Base-by-base conservation (phyloP, 2,113 vertebrate genomes). In the Sorex araneus region DNA sequence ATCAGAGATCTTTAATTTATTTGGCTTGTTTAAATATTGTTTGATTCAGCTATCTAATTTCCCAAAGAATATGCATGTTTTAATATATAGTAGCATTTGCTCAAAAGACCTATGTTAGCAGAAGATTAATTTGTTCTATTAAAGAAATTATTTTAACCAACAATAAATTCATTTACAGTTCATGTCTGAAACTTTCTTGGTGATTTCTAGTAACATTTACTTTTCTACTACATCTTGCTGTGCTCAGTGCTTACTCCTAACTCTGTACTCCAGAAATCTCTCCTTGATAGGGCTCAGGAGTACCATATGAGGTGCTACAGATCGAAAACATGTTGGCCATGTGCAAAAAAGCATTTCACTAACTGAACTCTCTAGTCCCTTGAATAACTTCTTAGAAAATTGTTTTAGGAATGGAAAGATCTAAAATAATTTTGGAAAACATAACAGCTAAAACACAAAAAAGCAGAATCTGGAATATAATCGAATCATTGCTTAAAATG, bases 401-500 rank as follows among this genome's bases (percentile, higher is more conserved):
- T 15, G 0, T 86, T 77, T 60, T n/a, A 36, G 6, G 23, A 89
- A 88, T 30, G 7, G 2, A 30, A 80, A 91, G 69, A 85, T 8
- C 54, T 40, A 71, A 91, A 83, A 87, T 76, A 21, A 60, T 60
- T 60, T 60, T 60, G 19, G 57, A 23, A 60, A 60, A 4, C 18
- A 54, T 13, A 19, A 60, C 23, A 60, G 21, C 21, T 21, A 60
- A 60, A 23, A 60, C 57, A 50, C 47, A 50, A 21, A 60, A 60
- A 60, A 60, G 18, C 34, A 81, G 77, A 77, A 80, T 50, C 45
- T 82, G 69, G 57, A 23, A 3, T 63, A 79, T 83, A 76, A 74
- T 86, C 91, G 67, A 84, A 91, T 28, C 15, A 70, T 21, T 60
- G 78, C 74, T 96, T 77, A 34, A 80, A 83, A 84, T 54, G 45